Evolutionary conservation across 2,113 vertebrate genomes (phyloP).

Genomic region (Lasiurus borealis): DNA sequence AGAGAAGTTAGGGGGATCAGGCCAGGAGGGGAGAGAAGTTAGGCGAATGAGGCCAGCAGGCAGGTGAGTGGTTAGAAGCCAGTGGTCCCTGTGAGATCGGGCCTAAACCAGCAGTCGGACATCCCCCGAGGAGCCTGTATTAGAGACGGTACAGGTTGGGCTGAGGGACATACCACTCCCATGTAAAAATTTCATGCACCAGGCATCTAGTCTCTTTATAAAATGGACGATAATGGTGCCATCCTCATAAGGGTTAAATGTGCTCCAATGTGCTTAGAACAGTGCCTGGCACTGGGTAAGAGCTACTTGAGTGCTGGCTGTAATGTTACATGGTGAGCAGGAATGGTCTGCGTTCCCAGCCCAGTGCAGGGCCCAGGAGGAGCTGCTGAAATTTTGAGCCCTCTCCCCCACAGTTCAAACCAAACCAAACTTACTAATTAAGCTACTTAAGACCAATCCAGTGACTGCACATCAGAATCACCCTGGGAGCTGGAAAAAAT

Average conservation of each 20-base stretch:
- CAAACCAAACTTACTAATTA: neutral
- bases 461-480: neutral
- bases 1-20: too few relatives aligned
- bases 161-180: too few relatives aligned
- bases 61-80: too few relatives aligned
- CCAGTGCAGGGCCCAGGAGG: neutral
- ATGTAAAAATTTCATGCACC: too few relatives aligned
- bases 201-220: too few relatives aligned
- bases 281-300: neutral
- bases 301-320: neutral
- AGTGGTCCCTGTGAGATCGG: too few relatives aligned
- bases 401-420: neutral
- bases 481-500: neutral
- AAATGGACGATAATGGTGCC: neutral
- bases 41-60: too few relatives aligned
- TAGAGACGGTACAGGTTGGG: too few relatives aligned
- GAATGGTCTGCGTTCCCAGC: rapidly evolving
- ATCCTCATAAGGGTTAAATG: neutral
- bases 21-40: too few relatives aligned
- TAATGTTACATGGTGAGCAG: too few relatives aligned
- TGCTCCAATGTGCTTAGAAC: neutral
- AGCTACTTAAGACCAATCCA: neutral
- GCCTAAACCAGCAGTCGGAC: too few relatives aligned
- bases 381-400: neutral
- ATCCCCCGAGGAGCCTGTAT: too few relatives aligned